These are phyloP conservation scores for Patella vulgata DNA, from an alignment of 1,140 invertebrate species.

Conservation along the genomic window DNA sequence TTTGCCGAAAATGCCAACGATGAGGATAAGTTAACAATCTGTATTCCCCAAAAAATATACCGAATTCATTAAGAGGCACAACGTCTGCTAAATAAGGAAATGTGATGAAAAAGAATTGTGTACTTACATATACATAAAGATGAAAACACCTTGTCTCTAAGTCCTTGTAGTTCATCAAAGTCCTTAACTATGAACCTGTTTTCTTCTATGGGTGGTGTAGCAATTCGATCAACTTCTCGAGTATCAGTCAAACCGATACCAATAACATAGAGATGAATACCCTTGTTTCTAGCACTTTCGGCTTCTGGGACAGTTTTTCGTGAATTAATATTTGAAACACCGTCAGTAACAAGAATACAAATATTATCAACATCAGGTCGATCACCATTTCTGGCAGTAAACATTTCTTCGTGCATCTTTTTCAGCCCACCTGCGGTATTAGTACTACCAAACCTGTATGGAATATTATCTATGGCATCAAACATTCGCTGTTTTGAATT, in stretches of 20 bases:
- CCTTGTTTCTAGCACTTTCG: conserved; percentile 16
- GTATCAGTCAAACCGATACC: conserved; percentile 33
- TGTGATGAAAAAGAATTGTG: no score
- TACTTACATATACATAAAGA: conserved; percentile 6
- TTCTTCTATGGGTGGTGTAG: conserved; percentile 19
- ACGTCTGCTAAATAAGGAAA: no score
- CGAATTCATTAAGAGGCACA: no score
- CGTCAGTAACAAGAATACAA: conserved; percentile 42
- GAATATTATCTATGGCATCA: conserved; percentile 22
- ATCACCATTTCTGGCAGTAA: conserved; percentile 28
- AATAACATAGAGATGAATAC: conserved; percentile 43
- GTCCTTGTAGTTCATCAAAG: neutral
- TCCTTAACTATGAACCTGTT: conserved; percentile 10
- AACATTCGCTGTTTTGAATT: conserved; percentile 11
- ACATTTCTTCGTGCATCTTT: conserved; percentile 25
- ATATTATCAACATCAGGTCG: conserved; percentile 31
- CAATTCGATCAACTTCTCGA: conserved; percentile 28
- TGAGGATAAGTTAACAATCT: no score
- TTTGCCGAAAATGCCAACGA: no score
- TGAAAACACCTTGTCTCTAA: conserved; percentile 13
- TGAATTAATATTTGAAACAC: conserved; percentile 36
- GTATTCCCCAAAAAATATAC: no score
- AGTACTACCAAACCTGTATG: conserved; percentile 26
- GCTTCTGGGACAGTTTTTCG: conserved; percentile 20
- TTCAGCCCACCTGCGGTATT: conserved; percentile 30